A percentile compares a stretch with the other conserved stretches of the same genome.
These are phyloP conservation scores for Itoplectis maculator DNA, from an alignment of 2,888 invertebrate genomes.

Conservation along the genomic window DNA sequence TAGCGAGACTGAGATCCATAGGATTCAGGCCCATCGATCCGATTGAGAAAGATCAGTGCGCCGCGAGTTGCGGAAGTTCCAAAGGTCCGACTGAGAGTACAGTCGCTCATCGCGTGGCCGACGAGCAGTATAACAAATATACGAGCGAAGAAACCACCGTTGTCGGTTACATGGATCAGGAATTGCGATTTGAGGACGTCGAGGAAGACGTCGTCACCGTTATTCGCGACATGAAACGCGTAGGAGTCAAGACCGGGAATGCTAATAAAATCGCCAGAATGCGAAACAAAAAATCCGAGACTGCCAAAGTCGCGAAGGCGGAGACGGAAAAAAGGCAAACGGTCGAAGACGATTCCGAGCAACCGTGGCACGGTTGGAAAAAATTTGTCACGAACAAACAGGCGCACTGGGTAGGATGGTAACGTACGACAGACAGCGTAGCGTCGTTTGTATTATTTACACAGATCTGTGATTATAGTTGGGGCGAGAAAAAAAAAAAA, in stretches of 20 bases:
- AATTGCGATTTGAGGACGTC: slow-evolving; percentile 81
- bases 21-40: slow-evolving; percentile 81
- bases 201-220: slow-evolving; percentile 70
- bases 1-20: slow-evolving; percentile 80
- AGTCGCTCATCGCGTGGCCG: slow-evolving; percentile 73
- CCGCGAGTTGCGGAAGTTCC: slow-evolving; percentile 31
- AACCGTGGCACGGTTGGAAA: slow-evolving; percentile 81
- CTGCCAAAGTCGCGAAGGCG: background rate
- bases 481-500: slow-evolving; percentile 27
- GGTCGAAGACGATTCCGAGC: slow-evolving; percentile 73
- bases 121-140: slow-evolving; percentile 81
- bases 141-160: slow-evolving; percentile 79
- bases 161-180: slow-evolving; percentile 82
- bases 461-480: slow-evolving; percentile 54
- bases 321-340: slow-evolving; percentile 7
- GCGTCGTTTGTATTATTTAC: slow-evolving; percentile 46
- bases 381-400: slow-evolving; percentile 75
- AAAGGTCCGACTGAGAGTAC: slow-evolving; percentile 6
- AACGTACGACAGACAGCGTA: slow-evolving; percentile 56
- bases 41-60: slow-evolving; percentile 12
- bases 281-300: background rate
- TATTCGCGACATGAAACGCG: slow-evolving; percentile 24
- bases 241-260: slow-evolving; percentile 16
- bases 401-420: slow-evolving; percentile 79
- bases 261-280: slow-evolving; percentile 2